phyloP scores from a whole-genome alignment of 2,888 invertebrate genomes.

The Nezara viridula region DNA sequence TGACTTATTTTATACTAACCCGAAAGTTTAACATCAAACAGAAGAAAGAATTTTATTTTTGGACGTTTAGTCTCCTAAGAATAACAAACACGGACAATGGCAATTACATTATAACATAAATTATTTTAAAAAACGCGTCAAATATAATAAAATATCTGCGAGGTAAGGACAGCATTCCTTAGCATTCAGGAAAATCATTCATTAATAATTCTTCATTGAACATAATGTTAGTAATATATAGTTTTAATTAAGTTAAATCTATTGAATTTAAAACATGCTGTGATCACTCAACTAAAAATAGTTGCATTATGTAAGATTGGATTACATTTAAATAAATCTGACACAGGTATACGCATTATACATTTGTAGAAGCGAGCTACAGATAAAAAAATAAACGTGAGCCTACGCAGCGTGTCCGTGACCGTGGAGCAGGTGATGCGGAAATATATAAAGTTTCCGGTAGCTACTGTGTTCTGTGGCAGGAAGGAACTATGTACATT shows the following conservation, averaged over 20 bases:
- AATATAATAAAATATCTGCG: no score
- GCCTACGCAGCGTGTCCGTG: slow-evolving; percentile 7
- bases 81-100: no score
- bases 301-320: not conserved
- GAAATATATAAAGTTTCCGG: slow-evolving; percentile 48
- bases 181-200: not conserved
- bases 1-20: no score
- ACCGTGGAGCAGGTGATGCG: slow-evolving; percentile 28
- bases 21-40: no score
- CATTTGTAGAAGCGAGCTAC: not conserved
- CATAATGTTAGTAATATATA: no score
- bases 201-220: not conserved
- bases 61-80: no score
- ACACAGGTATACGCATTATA: not conserved
- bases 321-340: not conserved
- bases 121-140: no score
- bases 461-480: slow-evolving; percentile 23
- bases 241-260: no score
- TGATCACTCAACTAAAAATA: not conserved
- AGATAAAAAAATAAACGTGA: not conserved
- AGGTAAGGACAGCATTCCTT: no score
- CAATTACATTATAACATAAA: no score
- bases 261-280: no score
- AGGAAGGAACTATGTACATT: slow-evolving; percentile 50
- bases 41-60: no score